Percentiles rank a stretch among this genome's conserved stretches.
phyloP scores from a whole-genome alignment of 2,888 invertebrate species.

The Eupsilia transversa region DNA sequence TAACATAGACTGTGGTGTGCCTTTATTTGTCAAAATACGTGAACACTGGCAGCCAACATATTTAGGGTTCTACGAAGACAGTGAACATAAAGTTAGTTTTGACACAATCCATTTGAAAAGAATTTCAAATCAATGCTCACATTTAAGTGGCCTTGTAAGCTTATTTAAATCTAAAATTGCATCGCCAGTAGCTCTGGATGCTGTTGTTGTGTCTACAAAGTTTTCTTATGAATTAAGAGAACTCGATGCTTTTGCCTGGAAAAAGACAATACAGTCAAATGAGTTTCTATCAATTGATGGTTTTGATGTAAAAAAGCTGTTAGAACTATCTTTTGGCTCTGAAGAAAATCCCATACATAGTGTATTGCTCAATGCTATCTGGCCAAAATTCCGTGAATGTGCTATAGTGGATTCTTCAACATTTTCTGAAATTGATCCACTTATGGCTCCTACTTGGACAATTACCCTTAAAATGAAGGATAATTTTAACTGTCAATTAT shows the following conservation, averaged over 20 bases:
- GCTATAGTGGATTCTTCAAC: constrained; percentile 96
- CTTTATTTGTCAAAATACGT: constrained; percentile 96
- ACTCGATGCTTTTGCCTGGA: constrained; percentile 92
- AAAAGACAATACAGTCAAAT: constrained; percentile 86
- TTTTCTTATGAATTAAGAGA: constrained; percentile 93
- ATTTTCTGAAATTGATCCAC: constrained; percentile 96
- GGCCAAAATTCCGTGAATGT: constrained; percentile 96
- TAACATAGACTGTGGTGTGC: constrained; percentile 95
- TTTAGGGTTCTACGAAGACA: constrained; percentile 94
- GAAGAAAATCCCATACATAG: constrained; percentile 95
- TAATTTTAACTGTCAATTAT: constrained; percentile 94
- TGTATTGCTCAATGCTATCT: constrained; percentile 94
- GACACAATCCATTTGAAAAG: constrained; percentile 96
- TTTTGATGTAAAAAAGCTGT: constrained; percentile 86
- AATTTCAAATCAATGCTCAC: constrained; percentile 95
- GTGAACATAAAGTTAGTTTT: constrained; percentile 95
- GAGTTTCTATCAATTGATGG: constrained; percentile 88
- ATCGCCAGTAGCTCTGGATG: constrained; percentile 91
- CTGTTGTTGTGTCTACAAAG: constrained; percentile 93
- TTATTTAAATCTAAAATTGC: constrained; percentile 97
- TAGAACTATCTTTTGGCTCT: constrained; percentile 95
- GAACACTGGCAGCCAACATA: constrained; percentile 95
- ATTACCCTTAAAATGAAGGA: constrained; percentile 92
- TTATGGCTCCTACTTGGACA: constrained; percentile 94
- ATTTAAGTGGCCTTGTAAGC: constrained; percentile 95